Evolutionary conservation across 2,888 invertebrate genomes (phyloP).

Genomic region (Scaptomyza flava): DNA sequence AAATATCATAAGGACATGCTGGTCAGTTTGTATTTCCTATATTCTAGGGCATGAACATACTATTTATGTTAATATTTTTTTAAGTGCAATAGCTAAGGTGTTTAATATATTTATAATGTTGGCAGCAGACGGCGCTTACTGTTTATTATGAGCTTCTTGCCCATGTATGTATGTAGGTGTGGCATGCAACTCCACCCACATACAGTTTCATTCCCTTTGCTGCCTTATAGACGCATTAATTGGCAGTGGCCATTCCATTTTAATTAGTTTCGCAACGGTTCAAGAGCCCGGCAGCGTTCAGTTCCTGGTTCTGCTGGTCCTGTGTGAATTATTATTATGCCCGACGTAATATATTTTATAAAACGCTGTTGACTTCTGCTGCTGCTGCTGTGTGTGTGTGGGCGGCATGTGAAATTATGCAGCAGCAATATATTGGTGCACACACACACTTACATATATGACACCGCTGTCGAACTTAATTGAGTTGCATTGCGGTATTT

Average conservation of each 20-base stretch:
- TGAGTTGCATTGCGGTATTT: constrained; percentile 69
- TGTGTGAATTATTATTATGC: constrained; percentile 74
- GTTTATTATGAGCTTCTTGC: constrained; percentile 44
- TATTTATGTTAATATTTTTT: background rate
- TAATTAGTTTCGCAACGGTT: constrained; percentile 78
- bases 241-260: constrained; percentile 76
- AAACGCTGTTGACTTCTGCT: constrained; percentile 46
- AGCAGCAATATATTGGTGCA: no score
- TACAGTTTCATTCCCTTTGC: background rate
- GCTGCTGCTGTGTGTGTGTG: constrained; percentile 12
- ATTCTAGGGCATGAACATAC: no score
- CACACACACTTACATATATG: constrained; percentile 51
- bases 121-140: constrained; percentile 17
- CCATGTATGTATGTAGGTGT: constrained; percentile 27
- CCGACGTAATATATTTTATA: constrained; percentile 68
- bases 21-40: no score
- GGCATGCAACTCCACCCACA: constrained; percentile 8
- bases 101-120: constrained; percentile 1
- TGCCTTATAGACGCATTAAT: constrained; percentile 69
- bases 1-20: no score
- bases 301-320: constrained; percentile 31
- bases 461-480: constrained; percentile 68
- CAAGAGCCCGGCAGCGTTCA: constrained; percentile 49
- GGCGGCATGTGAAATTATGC: constrained; percentile 61
- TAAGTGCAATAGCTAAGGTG: constrained; percentile 47